Percentiles rank a stretch among this genome's conserved stretches.
phyloP scores from a whole-genome alignment of 2,888 invertebrate genomes.

The Eupithecia exiguata region DNA sequence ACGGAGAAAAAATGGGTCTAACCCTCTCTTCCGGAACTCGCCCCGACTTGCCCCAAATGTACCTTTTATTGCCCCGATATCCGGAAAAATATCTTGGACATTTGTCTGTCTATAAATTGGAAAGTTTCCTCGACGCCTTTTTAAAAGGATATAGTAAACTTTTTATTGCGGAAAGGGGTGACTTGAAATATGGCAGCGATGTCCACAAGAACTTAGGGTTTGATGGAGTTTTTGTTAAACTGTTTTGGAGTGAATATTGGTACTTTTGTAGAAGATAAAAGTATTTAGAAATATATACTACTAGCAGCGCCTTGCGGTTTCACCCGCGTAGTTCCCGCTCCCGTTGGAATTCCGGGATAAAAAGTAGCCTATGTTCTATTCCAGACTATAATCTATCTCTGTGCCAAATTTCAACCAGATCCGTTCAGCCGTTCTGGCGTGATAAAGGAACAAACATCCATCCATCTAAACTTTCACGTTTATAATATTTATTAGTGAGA shows the following conservation, averaged over 20 bases:
- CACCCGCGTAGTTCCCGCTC: too few relatives aligned
- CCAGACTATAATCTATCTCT: too few relatives aligned
- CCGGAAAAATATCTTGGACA: conserved; percentile 37
- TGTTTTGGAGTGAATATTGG: conserved; percentile 7
- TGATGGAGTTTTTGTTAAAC: conserved; percentile 1
- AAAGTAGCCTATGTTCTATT: too few relatives aligned
- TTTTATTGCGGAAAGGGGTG: conserved; percentile 26
- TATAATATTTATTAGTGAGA: too few relatives aligned
- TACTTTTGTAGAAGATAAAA: not conserved
- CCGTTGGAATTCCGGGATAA: too few relatives aligned
- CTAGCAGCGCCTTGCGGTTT: too few relatives aligned
- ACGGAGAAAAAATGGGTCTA: conserved; percentile 60
- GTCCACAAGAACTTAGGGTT: conserved; percentile 1
- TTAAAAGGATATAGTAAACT: conserved; percentile 17
- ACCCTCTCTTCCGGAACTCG: conserved; percentile 40
- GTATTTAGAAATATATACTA: not conserved
- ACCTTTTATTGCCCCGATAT: conserved; percentile 41
- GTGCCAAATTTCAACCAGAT: too few relatives aligned
- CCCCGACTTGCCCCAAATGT: conserved; percentile 42
- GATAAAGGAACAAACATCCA: too few relatives aligned
- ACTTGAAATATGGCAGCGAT: conserved; percentile 18
- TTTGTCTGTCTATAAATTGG: conserved; percentile 40
- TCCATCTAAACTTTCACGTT: too few relatives aligned
- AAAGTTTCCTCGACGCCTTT: conserved; percentile 31
- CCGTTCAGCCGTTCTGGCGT: too few relatives aligned